These are phyloP conservation scores for Regulus satrapa DNA, from an alignment of 2,113 vertebrate genomes.

Conservation along the genomic window DNA sequence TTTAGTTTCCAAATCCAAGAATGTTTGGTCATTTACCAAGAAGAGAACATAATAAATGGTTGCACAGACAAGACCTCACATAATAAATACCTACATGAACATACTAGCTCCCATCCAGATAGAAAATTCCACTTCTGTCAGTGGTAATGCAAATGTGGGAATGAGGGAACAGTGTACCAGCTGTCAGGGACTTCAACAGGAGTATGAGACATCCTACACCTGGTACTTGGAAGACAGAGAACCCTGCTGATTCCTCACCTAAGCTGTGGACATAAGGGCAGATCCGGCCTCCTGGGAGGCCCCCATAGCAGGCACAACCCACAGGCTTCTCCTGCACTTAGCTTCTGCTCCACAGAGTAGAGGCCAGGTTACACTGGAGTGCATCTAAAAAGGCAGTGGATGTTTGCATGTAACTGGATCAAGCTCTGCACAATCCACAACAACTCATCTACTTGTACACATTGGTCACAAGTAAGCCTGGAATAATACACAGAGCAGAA, in stretches of 20 bases:
- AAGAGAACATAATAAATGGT: background rate
- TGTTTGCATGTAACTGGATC: background rate
- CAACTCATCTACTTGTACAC: background rate
- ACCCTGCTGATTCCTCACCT: background rate
- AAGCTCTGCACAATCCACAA: background rate
- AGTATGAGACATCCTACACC: background rate
- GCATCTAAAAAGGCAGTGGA: background rate
- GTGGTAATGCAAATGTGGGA: background rate
- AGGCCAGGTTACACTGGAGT: accelerated
- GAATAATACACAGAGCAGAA: background rate
- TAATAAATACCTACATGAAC: background rate
- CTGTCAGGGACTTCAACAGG: accelerated
- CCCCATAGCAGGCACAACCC: background rate
- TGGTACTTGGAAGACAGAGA: background rate
- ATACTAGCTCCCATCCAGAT: background rate
- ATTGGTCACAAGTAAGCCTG: background rate
- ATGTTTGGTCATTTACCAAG: background rate
- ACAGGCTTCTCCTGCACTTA: background rate
- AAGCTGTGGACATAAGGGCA: background rate
- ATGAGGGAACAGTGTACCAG: background rate
- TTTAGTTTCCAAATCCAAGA: background rate
- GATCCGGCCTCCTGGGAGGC: background rate
- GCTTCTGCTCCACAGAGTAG: background rate
- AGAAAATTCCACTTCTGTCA: background rate
- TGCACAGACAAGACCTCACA: background rate